Evolutionary conservation across 2,888 invertebrate species (phyloP), one percentile per base, ranked within the genome.

Genomic region (Lasioglossum oenotherae): DNA sequence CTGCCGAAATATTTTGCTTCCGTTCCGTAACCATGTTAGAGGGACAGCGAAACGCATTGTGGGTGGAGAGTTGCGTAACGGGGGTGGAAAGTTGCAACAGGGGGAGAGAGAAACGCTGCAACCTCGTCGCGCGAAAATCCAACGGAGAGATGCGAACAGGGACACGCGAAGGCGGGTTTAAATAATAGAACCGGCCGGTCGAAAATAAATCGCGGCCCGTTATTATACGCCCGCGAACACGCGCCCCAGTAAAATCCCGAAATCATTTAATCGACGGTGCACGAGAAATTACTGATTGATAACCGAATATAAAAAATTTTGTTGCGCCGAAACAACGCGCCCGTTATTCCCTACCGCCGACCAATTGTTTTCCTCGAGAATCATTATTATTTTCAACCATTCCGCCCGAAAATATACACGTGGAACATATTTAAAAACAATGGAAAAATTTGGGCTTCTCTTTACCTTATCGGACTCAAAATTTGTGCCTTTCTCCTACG

Each of bases 1-100:
- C 12, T 23, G n/a, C 64, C 38, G 69, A 78, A 78, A 73, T 80
- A 83, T 76, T 80, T 80, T 76, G 75, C 31, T 27, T 75, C 76
- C 76, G 77, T 77, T 57, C 31, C 57, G 64, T 53, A 41, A 64
- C 19, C 38, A 64, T 53, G 60, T 83, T 83, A 76, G 64, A n/a
- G 72, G 31, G 75, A 49, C 31, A 53, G 23, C n/a, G 53, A 53
- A 53, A 53, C 3, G 53, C n/a, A n/a, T n/a, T 53, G 53, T 23
- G 53, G n/a, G 53, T 53, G 53, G 53, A n/a, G 53, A n/a, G 53
- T n/a, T 53, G 23, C 53, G 8, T 53, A 53, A 23, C 23, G 53
- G 53, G 53, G 23, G 1, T 53, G 35, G 46, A 41, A 67, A 46
- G 41, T 44, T 14, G 49, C 14, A 16, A 23, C 14, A 14, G 69